Conservation (phyloP, 2,113 vertebrate species). For the Phocoena sinus region DNA sequence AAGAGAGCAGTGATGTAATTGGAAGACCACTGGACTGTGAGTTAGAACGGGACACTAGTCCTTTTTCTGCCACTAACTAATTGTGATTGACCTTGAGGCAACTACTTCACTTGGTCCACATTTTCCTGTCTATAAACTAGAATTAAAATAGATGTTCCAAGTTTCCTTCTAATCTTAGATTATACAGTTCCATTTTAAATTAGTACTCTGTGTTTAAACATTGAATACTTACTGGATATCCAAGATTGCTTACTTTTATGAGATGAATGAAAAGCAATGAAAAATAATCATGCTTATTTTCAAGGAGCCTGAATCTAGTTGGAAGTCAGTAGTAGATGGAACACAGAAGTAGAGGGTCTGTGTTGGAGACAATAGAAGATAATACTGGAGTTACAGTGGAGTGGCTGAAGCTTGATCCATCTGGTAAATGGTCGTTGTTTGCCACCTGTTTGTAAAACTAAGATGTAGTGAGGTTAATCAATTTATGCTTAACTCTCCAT, state of each 20-base stretch:
- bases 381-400: neutral
- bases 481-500: neutral
- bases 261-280: neutral
- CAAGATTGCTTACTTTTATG: neutral
- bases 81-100: neutral
- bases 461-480: neutral
- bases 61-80: neutral
- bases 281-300: neutral
- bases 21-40: neutral
- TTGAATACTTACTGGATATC: neutral
- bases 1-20: neutral
- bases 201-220: conserved; percentile 26
- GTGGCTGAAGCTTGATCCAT: neutral
- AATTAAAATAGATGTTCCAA: neutral
- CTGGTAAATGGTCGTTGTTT: neutral
- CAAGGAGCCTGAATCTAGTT: neutral
- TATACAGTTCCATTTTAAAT: neutral
- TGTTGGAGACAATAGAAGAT: neutral
- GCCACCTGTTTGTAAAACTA: neutral
- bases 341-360: neutral
- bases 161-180: neutral
- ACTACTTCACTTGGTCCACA: neutral
- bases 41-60: neutral
- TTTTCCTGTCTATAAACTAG: neutral
- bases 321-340: neutral